Conservation (phyloP, 1,140 invertebrate genomes). For the Metaphire vulgaris region DNA sequence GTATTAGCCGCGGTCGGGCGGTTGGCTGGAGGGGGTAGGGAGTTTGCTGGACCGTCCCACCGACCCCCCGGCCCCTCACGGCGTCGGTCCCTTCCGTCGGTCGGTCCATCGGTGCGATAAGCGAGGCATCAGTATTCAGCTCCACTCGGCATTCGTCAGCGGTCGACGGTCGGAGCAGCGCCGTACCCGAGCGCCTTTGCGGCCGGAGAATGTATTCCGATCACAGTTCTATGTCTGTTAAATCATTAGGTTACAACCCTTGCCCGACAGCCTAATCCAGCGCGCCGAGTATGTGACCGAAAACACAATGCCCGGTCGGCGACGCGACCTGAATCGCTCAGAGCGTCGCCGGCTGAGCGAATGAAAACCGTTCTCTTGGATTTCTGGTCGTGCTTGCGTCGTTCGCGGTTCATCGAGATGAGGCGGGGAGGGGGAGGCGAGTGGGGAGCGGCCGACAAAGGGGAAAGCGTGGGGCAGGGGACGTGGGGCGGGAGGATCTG, state of each 20-base stretch:
- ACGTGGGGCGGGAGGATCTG: neutral
- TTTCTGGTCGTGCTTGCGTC: too few species aligned
- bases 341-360: too few species aligned
- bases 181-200: neutral
- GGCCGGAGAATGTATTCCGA: neutral
- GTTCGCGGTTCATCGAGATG: too few species aligned
- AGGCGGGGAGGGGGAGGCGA: too few species aligned
- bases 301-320: neutral
- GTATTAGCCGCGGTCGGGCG: neutral
- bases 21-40: too few species aligned
- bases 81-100: neutral
- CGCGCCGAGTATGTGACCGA: neutral
- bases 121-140: too few species aligned
- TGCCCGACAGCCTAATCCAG: neutral
- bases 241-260: constrained; percentile 1
- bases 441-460: neutral
- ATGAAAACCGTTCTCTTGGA: too few species aligned
- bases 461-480: neutral
- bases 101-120: neutral
- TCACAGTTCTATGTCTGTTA: constrained; percentile 2
- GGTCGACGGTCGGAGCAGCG: neutral
- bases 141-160: neutral
- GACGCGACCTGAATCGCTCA: neutral
- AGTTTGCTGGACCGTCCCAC: neutral
- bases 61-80: too few species aligned